These are phyloP conservation scores for Prunella fulvescens DNA, from an alignment of 2,113 vertebrate species.

Conservation along the genomic window DNA sequence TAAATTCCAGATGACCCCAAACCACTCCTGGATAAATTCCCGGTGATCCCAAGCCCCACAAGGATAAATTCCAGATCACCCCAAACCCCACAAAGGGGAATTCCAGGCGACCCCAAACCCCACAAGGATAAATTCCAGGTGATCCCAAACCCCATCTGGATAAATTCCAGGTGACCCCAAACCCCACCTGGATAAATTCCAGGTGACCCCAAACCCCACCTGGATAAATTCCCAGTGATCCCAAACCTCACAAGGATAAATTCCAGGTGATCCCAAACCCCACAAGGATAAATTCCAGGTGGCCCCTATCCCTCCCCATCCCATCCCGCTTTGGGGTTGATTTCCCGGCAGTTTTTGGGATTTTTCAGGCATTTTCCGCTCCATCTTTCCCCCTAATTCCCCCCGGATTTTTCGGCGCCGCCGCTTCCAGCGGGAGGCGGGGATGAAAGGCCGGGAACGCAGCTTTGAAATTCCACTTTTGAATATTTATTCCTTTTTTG, in stretches of 20 bases:
- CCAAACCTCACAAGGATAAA: accelerated
- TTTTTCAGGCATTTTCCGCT: background rate
- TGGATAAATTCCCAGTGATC: background rate
- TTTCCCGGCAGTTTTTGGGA: background rate
- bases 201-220: no score
- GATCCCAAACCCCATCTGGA: no score
- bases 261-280: no score
- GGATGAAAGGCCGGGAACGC: background rate
- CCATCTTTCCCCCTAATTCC: background rate
- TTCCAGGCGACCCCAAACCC: background rate
- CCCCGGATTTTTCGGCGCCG: background rate
- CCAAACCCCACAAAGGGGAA: background rate
- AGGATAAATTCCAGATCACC: no score
- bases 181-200: accelerated
- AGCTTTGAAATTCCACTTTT: constrained; percentile 3
- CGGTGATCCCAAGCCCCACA: no score
- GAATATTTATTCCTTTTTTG: background rate
- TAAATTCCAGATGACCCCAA: background rate
- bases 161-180: background rate
- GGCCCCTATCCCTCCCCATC: background rate
- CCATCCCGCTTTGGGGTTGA: background rate
- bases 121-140: no score
- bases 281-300: background rate
- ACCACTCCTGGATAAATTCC: no score
- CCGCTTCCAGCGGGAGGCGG: background rate